These are phyloP conservation scores for Dendrolimus houi DNA, from an alignment of 2,888 invertebrate species.

Conservation along the genomic window DNA sequence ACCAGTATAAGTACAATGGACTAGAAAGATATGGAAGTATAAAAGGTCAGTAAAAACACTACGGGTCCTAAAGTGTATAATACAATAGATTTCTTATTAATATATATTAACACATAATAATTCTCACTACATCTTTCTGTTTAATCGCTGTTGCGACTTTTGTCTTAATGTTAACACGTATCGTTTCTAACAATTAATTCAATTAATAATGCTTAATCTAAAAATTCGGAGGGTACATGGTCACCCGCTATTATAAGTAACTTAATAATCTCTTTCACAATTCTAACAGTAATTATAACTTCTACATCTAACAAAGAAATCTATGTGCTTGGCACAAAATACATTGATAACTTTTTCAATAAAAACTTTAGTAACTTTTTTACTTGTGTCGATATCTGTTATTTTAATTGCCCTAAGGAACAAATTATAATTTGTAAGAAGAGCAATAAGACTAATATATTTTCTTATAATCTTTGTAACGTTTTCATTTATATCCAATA, in stretches of 20 bases:
- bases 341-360: slow-evolving; percentile 15
- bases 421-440: too few species aligned
- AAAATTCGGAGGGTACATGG: slow-evolving; percentile 57
- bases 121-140: slow-evolving; percentile 68
- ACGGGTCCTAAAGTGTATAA: slow-evolving; percentile 54
- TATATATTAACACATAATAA: slow-evolving; percentile 30
- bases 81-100: slow-evolving; percentile 37
- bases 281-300: slow-evolving; percentile 18
- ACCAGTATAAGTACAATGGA: slow-evolving; percentile 21
- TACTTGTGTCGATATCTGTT: too few species aligned
- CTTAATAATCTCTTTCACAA: slow-evolving; percentile 12
- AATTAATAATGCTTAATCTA: slow-evolving; percentile 25
- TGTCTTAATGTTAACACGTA: slow-evolving; percentile 19
- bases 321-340: slow-evolving; percentile 47
- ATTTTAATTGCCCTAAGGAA: too few species aligned
- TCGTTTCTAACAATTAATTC: slow-evolving; percentile 26
- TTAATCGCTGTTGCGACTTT: slow-evolving; percentile 26
- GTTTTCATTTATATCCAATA: background rate
- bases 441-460: too few species aligned
- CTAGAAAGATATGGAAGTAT: slow-evolving; percentile 54
- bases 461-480: too few species aligned
- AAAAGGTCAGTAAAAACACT: slow-evolving; percentile 70
- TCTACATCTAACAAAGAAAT: slow-evolving; percentile 11
- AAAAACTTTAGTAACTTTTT: slow-evolving; percentile 12
- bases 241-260: slow-evolving; percentile 32